These are phyloP conservation scores for Palythoa grandis DNA, from an alignment of 92 coral and sea anemone species.

Conservation along the genomic window DNA sequence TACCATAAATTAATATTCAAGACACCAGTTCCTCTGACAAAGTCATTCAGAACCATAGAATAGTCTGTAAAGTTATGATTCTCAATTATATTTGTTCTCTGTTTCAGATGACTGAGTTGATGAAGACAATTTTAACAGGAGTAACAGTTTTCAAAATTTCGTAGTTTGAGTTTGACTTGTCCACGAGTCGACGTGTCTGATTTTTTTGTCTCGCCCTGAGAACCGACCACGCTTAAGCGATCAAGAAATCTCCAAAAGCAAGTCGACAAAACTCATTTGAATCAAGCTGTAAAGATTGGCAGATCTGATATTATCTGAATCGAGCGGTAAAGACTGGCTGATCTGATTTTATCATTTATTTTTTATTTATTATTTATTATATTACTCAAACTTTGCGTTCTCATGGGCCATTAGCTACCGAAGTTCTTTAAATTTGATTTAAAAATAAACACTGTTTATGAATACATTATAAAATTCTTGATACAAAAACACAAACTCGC, in stretches of 20 bases:
- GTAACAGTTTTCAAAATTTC: background rate
- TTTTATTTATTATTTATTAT: too few species aligned
- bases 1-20: background rate
- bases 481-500: too few species aligned
- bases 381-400: too few species aligned
- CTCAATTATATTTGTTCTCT: background rate
- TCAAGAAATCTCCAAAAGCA: slow-evolving; percentile 21
- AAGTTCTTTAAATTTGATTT: too few species aligned
- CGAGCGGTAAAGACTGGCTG: too few species aligned
- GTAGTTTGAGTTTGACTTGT: background rate
- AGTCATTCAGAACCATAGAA: background rate
- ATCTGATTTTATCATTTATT: too few species aligned
- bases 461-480: too few species aligned
- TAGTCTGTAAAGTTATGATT: background rate
- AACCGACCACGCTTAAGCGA: background rate
- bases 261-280: background rate
- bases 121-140: background rate
- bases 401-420: too few species aligned
- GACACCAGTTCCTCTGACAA: background rate
- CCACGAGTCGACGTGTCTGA: background rate
- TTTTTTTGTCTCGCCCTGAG: background rate
- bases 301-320: background rate
- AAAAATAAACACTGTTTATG: too few species aligned
- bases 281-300: background rate
- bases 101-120: background rate